phyloP scores from a whole-genome alignment of 2,113 vertebrate species.

The Melanostigma gelatinosum region DNA sequence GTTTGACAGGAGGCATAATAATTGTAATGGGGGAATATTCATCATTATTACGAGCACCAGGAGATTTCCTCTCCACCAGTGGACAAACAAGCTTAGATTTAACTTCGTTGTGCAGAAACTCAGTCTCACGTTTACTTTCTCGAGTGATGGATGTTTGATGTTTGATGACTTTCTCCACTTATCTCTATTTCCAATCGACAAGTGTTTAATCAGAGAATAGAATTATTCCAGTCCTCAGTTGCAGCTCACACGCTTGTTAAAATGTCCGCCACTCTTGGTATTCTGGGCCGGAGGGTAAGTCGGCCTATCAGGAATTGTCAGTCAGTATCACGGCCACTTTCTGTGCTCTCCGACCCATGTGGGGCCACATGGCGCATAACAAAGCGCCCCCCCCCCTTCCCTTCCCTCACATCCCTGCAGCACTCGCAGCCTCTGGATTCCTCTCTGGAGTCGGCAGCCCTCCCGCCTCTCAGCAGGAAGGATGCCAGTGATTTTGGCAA shows the following conservation, averaged over 20 bases:
- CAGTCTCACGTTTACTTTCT: background rate
- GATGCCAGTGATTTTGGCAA: conserved; percentile 24
- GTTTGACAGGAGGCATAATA: conserved; percentile 1
- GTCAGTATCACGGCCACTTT: conserved; percentile 23
- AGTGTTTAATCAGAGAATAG: conserved; percentile 42
- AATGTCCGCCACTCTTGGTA: conserved; percentile 24
- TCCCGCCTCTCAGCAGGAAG: conserved; percentile 1
- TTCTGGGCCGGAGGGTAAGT: conserved; percentile 35
- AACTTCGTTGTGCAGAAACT: background rate
- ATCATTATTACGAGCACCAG: background rate
- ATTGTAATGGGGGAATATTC: conserved; percentile 11
- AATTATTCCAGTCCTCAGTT: conserved; percentile 42
- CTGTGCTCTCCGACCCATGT: conserved; percentile 10
- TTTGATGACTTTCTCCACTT: background rate
- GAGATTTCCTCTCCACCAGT: background rate
- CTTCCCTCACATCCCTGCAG: conserved; percentile 20
- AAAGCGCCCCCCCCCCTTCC: background rate
- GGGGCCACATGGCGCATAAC: conserved; percentile 36
- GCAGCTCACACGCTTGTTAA: conserved; percentile 54
- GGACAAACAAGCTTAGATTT: background rate
- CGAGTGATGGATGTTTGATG: background rate
- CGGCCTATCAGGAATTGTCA: conserved; percentile 40
- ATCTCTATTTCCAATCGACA: conserved; percentile 12
- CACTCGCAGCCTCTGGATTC: conserved; percentile 19
- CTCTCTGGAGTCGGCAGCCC: background rate